Evolutionary conservation across 2,888 invertebrate species (phyloP).

Genomic region (Cryptocephalus moraei): DNA sequence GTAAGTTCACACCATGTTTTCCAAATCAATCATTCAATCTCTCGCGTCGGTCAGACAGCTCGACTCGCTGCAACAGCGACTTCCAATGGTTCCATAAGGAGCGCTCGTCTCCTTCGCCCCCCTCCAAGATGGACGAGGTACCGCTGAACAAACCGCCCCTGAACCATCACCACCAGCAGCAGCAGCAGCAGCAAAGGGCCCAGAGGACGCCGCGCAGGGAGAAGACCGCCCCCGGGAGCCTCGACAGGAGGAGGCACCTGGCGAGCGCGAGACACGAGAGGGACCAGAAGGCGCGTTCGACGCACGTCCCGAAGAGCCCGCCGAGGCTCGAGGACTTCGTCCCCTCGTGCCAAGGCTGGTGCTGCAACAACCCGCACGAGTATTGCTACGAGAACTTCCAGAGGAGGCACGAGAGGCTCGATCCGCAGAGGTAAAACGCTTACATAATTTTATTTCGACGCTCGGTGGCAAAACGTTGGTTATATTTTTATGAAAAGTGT

Average conservation of each 20-base stretch:
- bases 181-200: conserved; percentile 22
- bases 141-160: conserved; percentile 10
- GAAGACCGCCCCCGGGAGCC: conserved; percentile 39
- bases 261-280: conserved; percentile 40
- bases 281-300: conserved; percentile 54
- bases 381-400: conserved; percentile 49
- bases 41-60: conserved; percentile 39
- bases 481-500: too few relatives aligned
- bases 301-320: conserved; percentile 39
- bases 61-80: conserved; percentile 55
- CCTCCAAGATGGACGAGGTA: conserved; percentile 28
- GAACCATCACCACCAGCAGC: conserved; percentile 25
- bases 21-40: too few relatives aligned
- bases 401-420: conserved; percentile 42
- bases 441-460: too few relatives aligned
- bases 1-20: too few relatives aligned
- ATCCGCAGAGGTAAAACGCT: conserved; percentile 30
- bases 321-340: conserved; percentile 31
- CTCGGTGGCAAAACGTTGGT: too few relatives aligned
- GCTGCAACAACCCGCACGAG: conserved; percentile 25
- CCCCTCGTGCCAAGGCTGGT: conserved; percentile 30
- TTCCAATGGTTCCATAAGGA: conserved; percentile 55
- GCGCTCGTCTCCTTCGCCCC: conserved; percentile 9
- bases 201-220: conserved; percentile 27
- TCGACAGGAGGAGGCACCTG: conserved; percentile 42